Evolutionary conservation across 1,140 invertebrate species (phyloP), one percentile per base, ranked within the genome.

Genomic region (Drosophila kikkawai): DNA sequence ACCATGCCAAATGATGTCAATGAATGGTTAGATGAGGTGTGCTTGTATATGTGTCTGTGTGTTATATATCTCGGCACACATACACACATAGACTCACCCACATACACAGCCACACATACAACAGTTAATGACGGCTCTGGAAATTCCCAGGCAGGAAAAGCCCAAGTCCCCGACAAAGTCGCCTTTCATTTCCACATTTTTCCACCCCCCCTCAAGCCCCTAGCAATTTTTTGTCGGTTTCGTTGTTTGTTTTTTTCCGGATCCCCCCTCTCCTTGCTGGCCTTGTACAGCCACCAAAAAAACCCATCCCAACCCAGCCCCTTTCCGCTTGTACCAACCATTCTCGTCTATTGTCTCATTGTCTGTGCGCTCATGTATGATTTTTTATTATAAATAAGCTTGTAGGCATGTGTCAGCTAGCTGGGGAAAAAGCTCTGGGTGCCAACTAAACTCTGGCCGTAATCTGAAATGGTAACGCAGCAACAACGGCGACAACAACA

Each of bases 381-480:
- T 88, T 87, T 87, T 88, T 88, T 84, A 83, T 90, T 88, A 88
- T 84, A 88, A 84, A 84, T 90, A 88, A 84, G 85, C 85, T 88
- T 84, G 80, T 88, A 90, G 80, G 84, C 84, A 90, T 90, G 85
- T 88, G 78, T 84, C 80, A 63, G 71, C 42, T 55, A 59, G 45
- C 42, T 34, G 57, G 69, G 67, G 45, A 73, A 71, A 39, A 37
- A 32, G 50, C 60, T 55, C 76, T 57, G 60, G 64, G 67, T 80
- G 84, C 80, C 84, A 88, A 71, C 84, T 84, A 88, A 88, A 90
- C 85, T 88, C 87, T 71, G 69, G 59, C 69, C 74, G 80, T 88
- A 88, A 90, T 88, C 85, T 88, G 69, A 84, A 90, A 88, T 84
- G 80, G 80, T 87, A 68, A 53, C 45, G 67, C 73, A 75, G 53